Evolutionary conservation across 2,113 vertebrate species (phyloP).

Genomic region (Elanoides forficatus): DNA sequence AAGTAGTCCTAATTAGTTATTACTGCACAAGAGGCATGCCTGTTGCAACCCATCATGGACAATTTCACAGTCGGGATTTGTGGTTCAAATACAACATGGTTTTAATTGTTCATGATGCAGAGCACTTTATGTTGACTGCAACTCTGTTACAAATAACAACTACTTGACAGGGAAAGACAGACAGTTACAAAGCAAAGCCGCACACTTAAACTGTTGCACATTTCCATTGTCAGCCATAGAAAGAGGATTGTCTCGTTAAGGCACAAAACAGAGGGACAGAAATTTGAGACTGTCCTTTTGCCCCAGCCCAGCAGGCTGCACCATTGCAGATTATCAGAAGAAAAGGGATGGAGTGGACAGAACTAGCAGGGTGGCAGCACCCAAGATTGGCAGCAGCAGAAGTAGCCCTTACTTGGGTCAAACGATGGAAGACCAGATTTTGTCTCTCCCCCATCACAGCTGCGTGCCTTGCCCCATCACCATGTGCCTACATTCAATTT

Average conservation of each 20-base stretch:
- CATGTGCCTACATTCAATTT: neutral
- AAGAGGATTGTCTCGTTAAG: neutral
- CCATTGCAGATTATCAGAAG: neutral
- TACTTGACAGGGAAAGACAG: neutral
- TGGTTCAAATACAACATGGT: neutral
- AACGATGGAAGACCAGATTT: neutral
- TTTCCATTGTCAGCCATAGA: neutral
- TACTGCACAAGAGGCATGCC: neutral
- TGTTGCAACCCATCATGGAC: neutral
- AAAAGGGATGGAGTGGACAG: neutral
- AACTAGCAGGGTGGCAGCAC: neutral
- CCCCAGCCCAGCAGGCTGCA: neutral
- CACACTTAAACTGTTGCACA: neutral
- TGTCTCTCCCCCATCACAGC: no score
- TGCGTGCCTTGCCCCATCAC: neutral
- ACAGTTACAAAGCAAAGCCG: neutral
- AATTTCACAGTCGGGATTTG: neutral
- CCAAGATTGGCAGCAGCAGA: neutral
- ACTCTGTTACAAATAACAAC: neutral
- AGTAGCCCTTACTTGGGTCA: neutral
- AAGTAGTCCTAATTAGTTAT: neutral
- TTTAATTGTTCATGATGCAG: neutral
- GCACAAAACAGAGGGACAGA: neutral
- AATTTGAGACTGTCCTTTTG: neutral
- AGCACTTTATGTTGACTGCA: neutral